Conservation (phyloP, 2,888 invertebrate genomes). For the Luperina nickerlii region DNA sequence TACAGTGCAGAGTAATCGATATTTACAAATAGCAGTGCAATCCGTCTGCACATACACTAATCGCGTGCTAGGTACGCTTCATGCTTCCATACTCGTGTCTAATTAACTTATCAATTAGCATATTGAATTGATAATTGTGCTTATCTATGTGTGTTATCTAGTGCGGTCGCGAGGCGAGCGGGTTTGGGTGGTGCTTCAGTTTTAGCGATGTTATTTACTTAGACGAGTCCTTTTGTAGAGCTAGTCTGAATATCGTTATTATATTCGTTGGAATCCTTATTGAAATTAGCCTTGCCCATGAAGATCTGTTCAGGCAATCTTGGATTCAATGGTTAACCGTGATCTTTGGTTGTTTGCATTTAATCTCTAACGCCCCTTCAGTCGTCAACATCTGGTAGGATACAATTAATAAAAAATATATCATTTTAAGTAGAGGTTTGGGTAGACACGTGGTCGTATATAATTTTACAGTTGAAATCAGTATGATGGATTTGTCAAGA, state of each 20-base stretch:
- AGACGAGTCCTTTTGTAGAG: neutral
- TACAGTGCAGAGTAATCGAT: constrained; percentile 42
- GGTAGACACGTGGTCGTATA: too few relatives aligned
- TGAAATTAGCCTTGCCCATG: neutral
- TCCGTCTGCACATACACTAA: constrained; percentile 37
- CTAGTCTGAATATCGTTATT: neutral
- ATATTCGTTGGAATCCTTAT: neutral
- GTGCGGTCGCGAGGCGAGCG: constrained; percentile 31
- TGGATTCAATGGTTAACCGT: neutral
- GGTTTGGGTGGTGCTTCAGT: constrained; percentile 6
- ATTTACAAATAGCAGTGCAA: constrained; percentile 41
- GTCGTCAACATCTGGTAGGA: neutral
- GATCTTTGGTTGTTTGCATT: neutral
- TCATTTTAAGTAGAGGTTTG: neutral
- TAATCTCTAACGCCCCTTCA: neutral
- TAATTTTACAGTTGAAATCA: neutral
- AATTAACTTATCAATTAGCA: constrained; percentile 74
- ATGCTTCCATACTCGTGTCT: constrained; percentile 57
- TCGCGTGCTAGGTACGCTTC: constrained; percentile 56
- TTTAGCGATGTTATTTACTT: constrained; percentile 4
- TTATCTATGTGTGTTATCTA: constrained; percentile 64
- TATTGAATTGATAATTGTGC: constrained; percentile 70
- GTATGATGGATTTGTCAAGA: neutral
- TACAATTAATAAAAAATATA: neutral
- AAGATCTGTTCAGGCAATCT: neutral